Conservation (phyloP, 1,140 invertebrate genomes). For the Achatina immaculata region DNA sequence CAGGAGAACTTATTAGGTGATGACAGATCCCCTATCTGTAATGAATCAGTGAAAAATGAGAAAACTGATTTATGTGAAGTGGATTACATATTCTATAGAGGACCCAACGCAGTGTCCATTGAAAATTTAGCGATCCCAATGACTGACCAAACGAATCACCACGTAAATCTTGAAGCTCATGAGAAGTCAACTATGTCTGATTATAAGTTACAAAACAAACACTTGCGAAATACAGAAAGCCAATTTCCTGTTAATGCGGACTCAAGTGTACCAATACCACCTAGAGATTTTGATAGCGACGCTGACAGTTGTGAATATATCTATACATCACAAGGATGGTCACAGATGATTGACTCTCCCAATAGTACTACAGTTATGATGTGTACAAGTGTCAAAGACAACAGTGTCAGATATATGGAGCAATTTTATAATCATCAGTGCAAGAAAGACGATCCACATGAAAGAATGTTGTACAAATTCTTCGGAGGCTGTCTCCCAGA, state of each 20-base stretch:
- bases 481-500: background rate
- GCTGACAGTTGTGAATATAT: conserved; percentile 20
- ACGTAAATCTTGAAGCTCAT: background rate
- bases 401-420: background rate
- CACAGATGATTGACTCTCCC: background rate
- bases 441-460: background rate
- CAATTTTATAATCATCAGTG: background rate
- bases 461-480: background rate
- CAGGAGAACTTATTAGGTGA: background rate
- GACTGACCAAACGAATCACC: background rate
- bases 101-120: background rate
- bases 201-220: background rate
- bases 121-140: background rate
- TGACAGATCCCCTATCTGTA: background rate
- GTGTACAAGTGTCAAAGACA: background rate
- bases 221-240: background rate
- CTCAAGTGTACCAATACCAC: background rate
- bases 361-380: background rate
- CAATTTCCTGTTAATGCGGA: background rate
- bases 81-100: background rate
- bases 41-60: background rate
- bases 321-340: conserved; percentile 20
- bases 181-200: background rate
- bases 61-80: background rate
- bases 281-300: conserved; percentile 27